phyloP scores from a whole-genome alignment of 1,140 invertebrate species.

The Samia ricini region DNA sequence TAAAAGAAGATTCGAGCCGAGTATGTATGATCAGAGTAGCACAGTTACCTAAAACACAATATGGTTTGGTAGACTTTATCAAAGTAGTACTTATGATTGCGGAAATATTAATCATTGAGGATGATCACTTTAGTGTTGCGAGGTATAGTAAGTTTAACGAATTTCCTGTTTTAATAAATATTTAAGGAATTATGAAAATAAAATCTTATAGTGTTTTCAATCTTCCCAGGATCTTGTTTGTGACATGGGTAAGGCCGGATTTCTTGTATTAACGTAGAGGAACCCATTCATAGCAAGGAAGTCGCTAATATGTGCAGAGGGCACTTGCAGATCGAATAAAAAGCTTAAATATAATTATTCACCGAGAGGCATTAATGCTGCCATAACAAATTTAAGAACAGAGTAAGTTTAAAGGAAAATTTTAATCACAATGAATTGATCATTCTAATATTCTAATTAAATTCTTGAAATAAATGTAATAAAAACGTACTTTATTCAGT shows the following conservation, averaged over 20 bases:
- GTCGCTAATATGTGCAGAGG: background rate
- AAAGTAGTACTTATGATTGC: conserved; percentile 39
- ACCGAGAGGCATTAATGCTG: background rate
- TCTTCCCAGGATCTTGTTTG: background rate
- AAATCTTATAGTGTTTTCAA: background rate
- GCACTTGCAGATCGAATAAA: conserved; percentile 10
- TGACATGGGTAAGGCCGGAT: background rate
- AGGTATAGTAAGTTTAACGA: background rate
- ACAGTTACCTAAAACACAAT: conserved; percentile 36
- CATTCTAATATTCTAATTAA: too few species aligned
- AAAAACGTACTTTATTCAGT: too few species aligned
- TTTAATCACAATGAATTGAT: too few species aligned
- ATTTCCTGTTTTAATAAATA: background rate
- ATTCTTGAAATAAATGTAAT: too few species aligned
- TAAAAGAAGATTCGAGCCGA: conserved; percentile 34
- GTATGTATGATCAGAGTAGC: conserved; percentile 45
- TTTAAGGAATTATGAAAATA: background rate
- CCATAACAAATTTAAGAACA: background rate
- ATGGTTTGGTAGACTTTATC: conserved; percentile 35
- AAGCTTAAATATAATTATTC: conserved; percentile 7
- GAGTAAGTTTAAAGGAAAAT: too few species aligned
- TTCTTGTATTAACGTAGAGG: conserved; percentile 3
- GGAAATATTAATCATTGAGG: conserved; percentile 39
- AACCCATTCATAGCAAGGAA: conserved; percentile 8
- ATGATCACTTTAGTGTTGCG: conserved; percentile 32